Percentiles rank a stretch among this genome's conserved stretches.
phyloP scores from a whole-genome alignment of 1,140 invertebrate species.

The Elysia chlorotica region DNA sequence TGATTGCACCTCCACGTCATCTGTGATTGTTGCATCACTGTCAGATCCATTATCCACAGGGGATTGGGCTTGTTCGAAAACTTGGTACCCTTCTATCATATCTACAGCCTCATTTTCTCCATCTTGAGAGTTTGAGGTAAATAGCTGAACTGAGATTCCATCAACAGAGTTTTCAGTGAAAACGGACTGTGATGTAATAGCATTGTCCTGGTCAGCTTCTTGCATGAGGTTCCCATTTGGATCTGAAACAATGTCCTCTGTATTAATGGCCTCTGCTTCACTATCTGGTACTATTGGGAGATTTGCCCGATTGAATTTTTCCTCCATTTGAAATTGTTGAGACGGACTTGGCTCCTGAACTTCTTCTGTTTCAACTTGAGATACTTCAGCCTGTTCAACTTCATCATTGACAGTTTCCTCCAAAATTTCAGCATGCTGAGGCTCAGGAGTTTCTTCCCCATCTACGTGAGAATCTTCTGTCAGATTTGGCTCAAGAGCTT shows the following conservation, averaged over 20 bases:
- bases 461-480: not conserved
- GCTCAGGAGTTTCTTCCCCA: not conserved
- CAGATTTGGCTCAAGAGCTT: not conserved
- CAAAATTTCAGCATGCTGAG: not conserved
- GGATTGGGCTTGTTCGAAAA: too few species aligned
- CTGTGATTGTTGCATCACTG: not conserved
- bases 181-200: too few species aligned
- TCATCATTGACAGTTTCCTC: not conserved
- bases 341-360: too few species aligned
- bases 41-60: not conserved
- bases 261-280: not conserved
- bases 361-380: not conserved
- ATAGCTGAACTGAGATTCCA: too few species aligned
- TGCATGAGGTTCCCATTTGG: too few species aligned
- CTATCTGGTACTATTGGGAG: not conserved
- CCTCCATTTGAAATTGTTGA: too few species aligned
- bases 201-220: too few species aligned
- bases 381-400: not conserved
- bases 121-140: too few species aligned
- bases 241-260: not conserved
- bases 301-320: too few species aligned
- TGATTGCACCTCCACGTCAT: not conserved
- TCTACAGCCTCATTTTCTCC: too few species aligned
- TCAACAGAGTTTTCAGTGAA: too few species aligned
- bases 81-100: too few species aligned